phyloP scores from a whole-genome alignment of 2,888 invertebrate genomes.

The Troides aeacus region DNA sequence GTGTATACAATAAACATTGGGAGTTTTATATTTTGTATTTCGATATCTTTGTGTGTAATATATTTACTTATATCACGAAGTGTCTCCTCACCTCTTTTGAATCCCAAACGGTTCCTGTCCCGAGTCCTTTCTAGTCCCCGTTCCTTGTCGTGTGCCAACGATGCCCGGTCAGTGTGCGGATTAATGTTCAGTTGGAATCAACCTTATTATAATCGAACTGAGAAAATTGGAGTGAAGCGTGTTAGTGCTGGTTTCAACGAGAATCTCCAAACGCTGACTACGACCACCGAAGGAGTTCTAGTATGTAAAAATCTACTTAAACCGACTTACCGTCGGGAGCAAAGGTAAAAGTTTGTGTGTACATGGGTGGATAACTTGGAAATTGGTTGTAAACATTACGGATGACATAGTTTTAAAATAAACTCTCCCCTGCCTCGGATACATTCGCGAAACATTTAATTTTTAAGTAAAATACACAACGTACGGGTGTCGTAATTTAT shows the following conservation, averaged over 20 bases:
- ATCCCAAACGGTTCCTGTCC: conserved; percentile 62
- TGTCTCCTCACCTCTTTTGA: conserved; percentile 52
- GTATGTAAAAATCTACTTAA: too few relatives aligned
- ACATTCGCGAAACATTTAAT: conserved; percentile 57
- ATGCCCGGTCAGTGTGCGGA: conserved; percentile 59
- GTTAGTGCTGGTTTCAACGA: neutral
- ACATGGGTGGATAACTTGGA: conserved; percentile 19
- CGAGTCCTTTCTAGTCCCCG: conserved; percentile 73
- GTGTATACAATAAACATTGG: conserved; percentile 21
- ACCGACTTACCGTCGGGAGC: too few relatives aligned
- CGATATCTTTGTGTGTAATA: conserved; percentile 40
- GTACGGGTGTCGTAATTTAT: conserved; percentile 72
- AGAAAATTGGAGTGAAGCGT: neutral
- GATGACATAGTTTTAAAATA: conserved; percentile 40
- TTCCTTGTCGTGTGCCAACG: conserved; percentile 74
- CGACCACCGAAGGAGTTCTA: too few relatives aligned
- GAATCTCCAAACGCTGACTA: neutral
- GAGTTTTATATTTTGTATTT: conserved; percentile 36
- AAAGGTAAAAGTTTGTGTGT: neutral
- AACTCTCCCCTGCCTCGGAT: conserved; percentile 44
- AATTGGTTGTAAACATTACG: conserved; percentile 44
- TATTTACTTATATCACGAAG: conserved; percentile 42
- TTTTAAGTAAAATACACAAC: conserved; percentile 69
- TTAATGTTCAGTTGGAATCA: conserved; percentile 39
- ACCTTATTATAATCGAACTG: conserved; percentile 22